phyloP scores from a whole-genome alignment of 2,113 vertebrate species.

The Stigmatopora nigra region DNA sequence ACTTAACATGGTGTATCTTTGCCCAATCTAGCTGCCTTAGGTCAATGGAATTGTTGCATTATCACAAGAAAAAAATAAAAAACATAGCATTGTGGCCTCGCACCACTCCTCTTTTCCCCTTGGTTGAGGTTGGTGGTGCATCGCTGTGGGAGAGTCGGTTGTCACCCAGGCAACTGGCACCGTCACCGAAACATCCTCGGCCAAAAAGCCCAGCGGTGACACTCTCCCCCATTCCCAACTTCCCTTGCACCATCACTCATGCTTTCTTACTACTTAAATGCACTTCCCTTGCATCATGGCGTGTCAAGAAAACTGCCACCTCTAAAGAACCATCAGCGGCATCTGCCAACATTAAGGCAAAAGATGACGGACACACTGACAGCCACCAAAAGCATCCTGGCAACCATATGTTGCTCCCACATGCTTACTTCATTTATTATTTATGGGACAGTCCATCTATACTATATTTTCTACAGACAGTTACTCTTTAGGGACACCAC shows the following conservation, averaged over 20 bases:
- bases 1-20: no score
- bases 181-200: conserved; percentile 39
- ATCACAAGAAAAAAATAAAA: no score
- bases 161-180: conserved; percentile 56
- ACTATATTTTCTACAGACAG: not conserved
- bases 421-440: not conserved
- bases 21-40: no score
- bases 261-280: not conserved
- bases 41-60: no score
- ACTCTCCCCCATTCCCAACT: not conserved
- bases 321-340: conserved; percentile 9
- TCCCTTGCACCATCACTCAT: conserved; percentile 4
- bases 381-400: not conserved
- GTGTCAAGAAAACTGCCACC: conserved; percentile 3
- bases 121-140: conserved; percentile 38
- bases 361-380: conserved; percentile 9
- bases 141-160: conserved; percentile 39
- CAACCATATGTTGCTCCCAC: conserved; percentile 2
- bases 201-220: conserved; percentile 47
- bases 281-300: not conserved
- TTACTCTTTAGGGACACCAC: not conserved
- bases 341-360: conserved; percentile 2
- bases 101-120: conserved; percentile 23
- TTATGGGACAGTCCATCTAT: not conserved
- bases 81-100: conserved; percentile 20